phyloP scores from a whole-genome alignment of 2,113 vertebrate genomes.

The Leucoraja erinaceus region DNA sequence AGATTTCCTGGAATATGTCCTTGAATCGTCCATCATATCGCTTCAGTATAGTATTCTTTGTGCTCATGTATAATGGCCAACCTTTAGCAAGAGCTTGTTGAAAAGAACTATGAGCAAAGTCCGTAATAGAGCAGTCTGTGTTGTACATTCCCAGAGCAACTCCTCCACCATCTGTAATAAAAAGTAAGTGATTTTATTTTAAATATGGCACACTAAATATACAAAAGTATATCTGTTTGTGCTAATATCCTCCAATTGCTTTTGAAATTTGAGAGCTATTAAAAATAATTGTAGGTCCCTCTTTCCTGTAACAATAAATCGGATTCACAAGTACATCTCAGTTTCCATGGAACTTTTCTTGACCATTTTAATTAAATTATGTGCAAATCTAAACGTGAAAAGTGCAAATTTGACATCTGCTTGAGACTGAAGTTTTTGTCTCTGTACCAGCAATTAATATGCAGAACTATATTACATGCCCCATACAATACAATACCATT shows the following conservation, averaged over 20 bases:
- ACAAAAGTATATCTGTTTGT: background rate
- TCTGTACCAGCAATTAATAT: background rate
- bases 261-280: background rate
- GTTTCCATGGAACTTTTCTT: background rate
- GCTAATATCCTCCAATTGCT: background rate
- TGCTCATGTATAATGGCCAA: slow-evolving; percentile 93
- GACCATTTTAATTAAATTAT: background rate
- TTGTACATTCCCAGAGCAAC: slow-evolving; percentile 98
- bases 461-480: background rate
- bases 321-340: background rate
- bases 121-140: slow-evolving; percentile 82
- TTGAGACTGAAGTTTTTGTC: background rate
- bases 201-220: slow-evolving; percentile 33
- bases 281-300: background rate
- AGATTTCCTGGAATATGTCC: slow-evolving; percentile 97
- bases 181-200: background rate
- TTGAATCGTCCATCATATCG: slow-evolving; percentile 93
- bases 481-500: too few species aligned
- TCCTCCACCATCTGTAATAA: slow-evolving; percentile 70
- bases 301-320: background rate
- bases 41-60: slow-evolving; percentile 98
- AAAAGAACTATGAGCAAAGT: slow-evolving; percentile 97
- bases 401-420: background rate
- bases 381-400: background rate
- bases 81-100: slow-evolving; percentile 82